phyloP scores from a whole-genome alignment of 2,888 invertebrate genomes.

The Thyatira batis region DNA sequence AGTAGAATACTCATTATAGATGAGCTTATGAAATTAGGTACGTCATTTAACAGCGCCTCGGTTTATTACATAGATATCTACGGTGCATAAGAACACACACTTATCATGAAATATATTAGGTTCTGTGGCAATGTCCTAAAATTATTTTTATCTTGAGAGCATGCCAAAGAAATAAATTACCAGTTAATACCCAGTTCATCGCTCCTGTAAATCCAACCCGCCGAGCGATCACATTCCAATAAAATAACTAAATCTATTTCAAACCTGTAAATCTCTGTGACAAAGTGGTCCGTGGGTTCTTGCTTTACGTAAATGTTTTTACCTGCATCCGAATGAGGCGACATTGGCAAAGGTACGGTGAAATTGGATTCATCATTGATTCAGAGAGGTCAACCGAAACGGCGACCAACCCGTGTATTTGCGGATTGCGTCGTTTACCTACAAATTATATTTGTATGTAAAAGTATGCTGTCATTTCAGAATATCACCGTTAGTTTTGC shows the following conservation, averaged over 20 bases:
- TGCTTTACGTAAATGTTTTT: slow-evolving; percentile 54
- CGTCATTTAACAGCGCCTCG: no score
- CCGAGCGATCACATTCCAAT: slow-evolving; percentile 6
- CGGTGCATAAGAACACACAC: no score
- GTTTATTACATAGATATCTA: no score
- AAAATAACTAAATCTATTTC: slow-evolving; percentile 40
- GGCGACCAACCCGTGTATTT: slow-evolving; percentile 41
- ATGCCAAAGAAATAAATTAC: background rate
- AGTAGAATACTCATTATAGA: no score
- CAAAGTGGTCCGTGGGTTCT: slow-evolving; percentile 43
- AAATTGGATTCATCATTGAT: slow-evolving; percentile 73
- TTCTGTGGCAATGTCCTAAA: no score
- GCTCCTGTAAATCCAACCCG: background rate
- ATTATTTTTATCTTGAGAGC: no score
- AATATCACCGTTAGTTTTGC: background rate
- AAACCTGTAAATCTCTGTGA: slow-evolving; percentile 41
- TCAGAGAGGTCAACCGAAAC: slow-evolving; percentile 63
- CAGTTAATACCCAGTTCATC: background rate
- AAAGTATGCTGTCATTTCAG: background rate
- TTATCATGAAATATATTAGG: no score
- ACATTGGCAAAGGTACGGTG: slow-evolving; percentile 43
- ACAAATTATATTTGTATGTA: slow-evolving; percentile 30
- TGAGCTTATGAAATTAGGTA: no score
- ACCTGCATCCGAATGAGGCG: slow-evolving; percentile 52
- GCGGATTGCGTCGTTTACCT: slow-evolving; percentile 43